Conservation (phyloP, 92 coral and sea anemone genomes). For the Galaxea fascicularis region DNA sequence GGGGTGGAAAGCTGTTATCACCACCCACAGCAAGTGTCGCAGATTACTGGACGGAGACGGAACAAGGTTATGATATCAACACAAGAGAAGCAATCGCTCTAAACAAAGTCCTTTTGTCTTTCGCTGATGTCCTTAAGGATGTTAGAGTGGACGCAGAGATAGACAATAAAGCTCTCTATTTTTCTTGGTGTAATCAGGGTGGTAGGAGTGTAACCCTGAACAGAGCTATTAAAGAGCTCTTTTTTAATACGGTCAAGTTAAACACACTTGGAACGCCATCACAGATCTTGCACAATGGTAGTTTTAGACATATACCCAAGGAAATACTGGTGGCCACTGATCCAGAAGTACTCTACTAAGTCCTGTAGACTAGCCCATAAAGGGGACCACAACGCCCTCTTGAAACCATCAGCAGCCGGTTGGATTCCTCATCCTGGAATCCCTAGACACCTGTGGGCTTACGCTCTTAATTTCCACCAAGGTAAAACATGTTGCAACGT, state of each 20-base stretch:
- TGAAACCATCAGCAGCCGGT: too few relatives aligned
- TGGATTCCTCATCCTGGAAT: too few relatives aligned
- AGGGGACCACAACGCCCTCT: too few relatives aligned
- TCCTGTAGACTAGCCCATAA: too few relatives aligned
- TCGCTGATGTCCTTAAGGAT: constrained; percentile 10
- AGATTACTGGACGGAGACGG: constrained; percentile 61
- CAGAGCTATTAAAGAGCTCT: constrained; percentile 25
- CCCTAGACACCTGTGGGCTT: too few relatives aligned
- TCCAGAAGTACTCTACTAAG: too few relatives aligned
- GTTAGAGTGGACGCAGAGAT: constrained; percentile 62
- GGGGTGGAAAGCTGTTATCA: constrained; percentile 58
- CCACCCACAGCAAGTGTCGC: not conserved
- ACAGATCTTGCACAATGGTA: too few relatives aligned
- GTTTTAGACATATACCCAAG: too few relatives aligned
- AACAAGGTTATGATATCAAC: constrained; percentile 44
- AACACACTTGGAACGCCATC: too few relatives aligned
- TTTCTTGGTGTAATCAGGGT: constrained; percentile 62
- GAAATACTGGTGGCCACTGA: too few relatives aligned
- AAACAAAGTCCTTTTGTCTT: constrained; percentile 32
- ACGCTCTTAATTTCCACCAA: too few relatives aligned
- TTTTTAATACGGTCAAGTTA: not conserved
- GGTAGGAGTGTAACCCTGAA: constrained; percentile 54
- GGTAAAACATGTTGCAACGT: too few relatives aligned
- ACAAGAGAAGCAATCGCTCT: constrained; percentile 60
- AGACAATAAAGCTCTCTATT: constrained; percentile 63